A percentile compares a stretch with the other conserved stretches of the same genome.
phyloP scores from a whole-genome alignment of 2,888 invertebrate genomes.

The Osedax frankpressi region DNA sequence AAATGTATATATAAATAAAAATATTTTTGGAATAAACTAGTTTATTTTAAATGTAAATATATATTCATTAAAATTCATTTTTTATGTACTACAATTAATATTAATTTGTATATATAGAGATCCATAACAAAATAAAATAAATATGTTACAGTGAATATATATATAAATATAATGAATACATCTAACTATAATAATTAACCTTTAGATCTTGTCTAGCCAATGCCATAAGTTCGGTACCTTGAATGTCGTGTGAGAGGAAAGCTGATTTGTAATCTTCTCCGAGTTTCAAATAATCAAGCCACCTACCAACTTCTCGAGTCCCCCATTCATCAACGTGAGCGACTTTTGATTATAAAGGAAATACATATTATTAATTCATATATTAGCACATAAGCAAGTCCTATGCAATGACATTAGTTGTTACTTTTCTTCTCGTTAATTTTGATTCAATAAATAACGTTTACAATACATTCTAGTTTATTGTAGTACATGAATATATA shows the following conservation, averaged over 20 bases:
- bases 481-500: no score
- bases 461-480: no score
- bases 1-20: background rate
- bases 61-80: no score
- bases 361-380: conserved; percentile 19
- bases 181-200: conserved; percentile 26
- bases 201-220: conserved; percentile 61
- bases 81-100: no score
- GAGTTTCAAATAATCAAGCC: conserved; percentile 77
- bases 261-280: conserved; percentile 72
- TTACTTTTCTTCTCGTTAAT: background rate
- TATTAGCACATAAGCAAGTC: background rate
- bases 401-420: background rate
- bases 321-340: conserved; percentile 58
- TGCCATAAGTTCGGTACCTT: conserved; percentile 73
- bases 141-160: background rate
- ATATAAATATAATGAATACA: background rate
- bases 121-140: no score
- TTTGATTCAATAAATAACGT: no score
- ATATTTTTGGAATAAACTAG: background rate
- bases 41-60: background rate
- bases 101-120: no score
- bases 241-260: conserved; percentile 77
- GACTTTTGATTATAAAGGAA: conserved; percentile 26
- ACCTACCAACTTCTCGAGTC: conserved; percentile 72